Evolutionary conservation across 2,113 vertebrate genomes (phyloP).

Genomic region (Psephotus haematonotus): DNA sequence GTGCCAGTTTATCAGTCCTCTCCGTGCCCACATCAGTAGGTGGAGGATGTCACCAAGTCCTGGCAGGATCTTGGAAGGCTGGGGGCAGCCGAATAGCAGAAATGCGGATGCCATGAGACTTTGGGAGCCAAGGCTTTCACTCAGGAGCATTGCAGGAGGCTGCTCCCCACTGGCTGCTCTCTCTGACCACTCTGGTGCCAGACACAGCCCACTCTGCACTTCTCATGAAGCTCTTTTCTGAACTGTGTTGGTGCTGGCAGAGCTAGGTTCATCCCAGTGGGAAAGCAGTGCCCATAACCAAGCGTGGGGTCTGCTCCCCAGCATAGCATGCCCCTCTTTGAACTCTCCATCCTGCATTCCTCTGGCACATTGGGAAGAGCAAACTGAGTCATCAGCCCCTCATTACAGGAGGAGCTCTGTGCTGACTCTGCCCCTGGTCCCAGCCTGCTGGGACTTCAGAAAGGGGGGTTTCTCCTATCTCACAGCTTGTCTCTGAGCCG

Average conservation of each 20-base stretch:
- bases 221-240: not conserved
- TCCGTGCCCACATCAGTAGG: not conserved
- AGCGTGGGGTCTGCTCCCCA: not conserved
- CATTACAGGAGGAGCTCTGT: not conserved
- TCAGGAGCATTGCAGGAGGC: not conserved
- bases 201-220: fast-evolving
- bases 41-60: not conserved
- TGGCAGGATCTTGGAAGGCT: not conserved
- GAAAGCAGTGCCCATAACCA: not conserved
- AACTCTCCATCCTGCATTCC: not conserved
- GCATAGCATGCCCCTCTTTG: fast-evolving
- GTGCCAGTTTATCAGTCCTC: not conserved
- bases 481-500: not conserved
- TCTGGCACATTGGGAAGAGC: not conserved
- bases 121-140: not conserved
- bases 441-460: not conserved
- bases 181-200: not conserved
- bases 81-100: fast-evolving
- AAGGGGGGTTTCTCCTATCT: not conserved
- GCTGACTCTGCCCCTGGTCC: not conserved
- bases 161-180: not conserved
- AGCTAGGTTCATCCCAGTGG: fast-evolving
- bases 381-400: not conserved
- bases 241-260: not conserved
- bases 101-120: not conserved